A percentile compares a stretch with the other conserved stretches of the same genome.
These are phyloP conservation scores for Pollicipes pollicipes DNA, from an alignment of 1,140 invertebrate species.

Conservation along the genomic window DNA sequence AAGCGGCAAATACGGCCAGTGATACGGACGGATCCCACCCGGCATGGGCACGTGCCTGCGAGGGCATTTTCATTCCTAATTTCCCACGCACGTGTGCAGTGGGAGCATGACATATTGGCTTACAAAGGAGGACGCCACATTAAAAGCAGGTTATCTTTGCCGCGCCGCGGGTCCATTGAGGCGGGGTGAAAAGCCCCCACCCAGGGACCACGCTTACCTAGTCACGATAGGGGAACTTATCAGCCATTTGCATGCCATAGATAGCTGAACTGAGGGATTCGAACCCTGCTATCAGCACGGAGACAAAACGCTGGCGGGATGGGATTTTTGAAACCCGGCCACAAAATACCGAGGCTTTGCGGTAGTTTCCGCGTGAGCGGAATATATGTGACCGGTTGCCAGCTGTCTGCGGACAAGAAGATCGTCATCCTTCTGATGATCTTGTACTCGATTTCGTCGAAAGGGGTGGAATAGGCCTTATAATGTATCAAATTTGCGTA, in stretches of 20 bases:
- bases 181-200: background rate
- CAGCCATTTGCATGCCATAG: background rate
- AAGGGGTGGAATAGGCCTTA: too few species aligned
- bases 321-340: too few species aligned
- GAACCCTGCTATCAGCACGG: background rate
- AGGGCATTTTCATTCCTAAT: background rate
- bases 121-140: background rate
- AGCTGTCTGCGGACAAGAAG: too few species aligned
- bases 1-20: background rate
- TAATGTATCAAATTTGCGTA: too few species aligned
- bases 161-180: background rate
- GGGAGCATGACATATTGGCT: background rate
- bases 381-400: too few species aligned
- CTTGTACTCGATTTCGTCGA: too few species aligned
- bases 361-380: too few species aligned
- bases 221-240: background rate
- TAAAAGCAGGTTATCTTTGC: background rate
- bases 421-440: too few species aligned
- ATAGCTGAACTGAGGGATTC: background rate
- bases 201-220: background rate
- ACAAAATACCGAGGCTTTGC: too few species aligned
- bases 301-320: too few species aligned
- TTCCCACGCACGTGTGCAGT: background rate
- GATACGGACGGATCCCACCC: background rate
- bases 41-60: background rate